Evolutionary conservation across 2,113 vertebrate species (phyloP), one percentile per base, ranked within the genome.

Genomic region (Scatophagus argus): DNA sequence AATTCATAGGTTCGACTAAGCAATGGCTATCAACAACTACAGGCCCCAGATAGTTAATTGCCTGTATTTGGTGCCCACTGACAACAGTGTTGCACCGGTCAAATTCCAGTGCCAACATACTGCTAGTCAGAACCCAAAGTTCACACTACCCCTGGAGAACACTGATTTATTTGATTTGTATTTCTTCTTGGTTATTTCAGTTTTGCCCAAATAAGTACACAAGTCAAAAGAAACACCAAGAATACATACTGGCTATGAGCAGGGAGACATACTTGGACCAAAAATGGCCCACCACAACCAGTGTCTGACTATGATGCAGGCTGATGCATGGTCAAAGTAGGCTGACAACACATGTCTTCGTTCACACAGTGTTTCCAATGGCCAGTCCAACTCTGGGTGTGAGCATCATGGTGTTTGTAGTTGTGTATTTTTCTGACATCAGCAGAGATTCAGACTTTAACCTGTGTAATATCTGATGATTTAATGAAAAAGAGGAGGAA

Each of bases 401-500:
- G n/a, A n/a, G n/a, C 34, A 25, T 43, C 13, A 32, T 0, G 21
- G 10, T 81, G 19, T 34, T 60, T 52, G 5, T 61, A 11, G 8
- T 41, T 43, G 25, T 59, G 32, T 51, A 19, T 64, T 63, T 12
- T 65, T 38, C 31, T 46, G 34, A 61, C 65, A 34, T 65, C 16
- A 17, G 8, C 27, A 29, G 11, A 34, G 14, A 64, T 60, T 59
- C 25, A 19, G 21, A 39, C 43, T 52, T 63, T 17, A 62, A 10
- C 38, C 31, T 34, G n/a, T n/a, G n/a, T n/a, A n/a, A n/a, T n/a
- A n/a, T n/a, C n/a, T n/a, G 59, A 54, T 32, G 4, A 41, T 87
- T 74, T 72, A 60, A 54, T 59, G 64, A 3, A 38, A 56, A 81
- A 52, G 27, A 46, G 43, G 52, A 54, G 58, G 31, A 11, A 34